Evolutionary conservation across 2,113 vertebrate species (phyloP).

Genomic region (Oxyura jamaicensis): DNA sequence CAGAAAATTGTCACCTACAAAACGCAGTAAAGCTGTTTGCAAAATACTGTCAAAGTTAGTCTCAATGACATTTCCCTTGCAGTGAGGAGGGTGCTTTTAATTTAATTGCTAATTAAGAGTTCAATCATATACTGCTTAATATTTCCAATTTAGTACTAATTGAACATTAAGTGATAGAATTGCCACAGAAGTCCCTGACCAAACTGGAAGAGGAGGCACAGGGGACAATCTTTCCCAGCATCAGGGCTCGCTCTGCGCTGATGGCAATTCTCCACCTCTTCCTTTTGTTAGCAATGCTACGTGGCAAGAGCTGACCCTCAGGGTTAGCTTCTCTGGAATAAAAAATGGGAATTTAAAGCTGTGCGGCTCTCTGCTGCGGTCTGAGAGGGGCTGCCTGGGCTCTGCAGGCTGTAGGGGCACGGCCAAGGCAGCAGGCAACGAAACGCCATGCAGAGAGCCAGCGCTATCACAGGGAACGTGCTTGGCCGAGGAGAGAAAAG

Average conservation of each 20-base stretch:
- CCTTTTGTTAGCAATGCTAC: not conserved
- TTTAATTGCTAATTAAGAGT: constrained; percentile 34
- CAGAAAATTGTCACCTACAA: not conserved
- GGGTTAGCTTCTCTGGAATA: not conserved
- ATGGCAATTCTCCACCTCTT: not conserved
- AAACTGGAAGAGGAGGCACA: not conserved
- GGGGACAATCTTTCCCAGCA: not conserved
- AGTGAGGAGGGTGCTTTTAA: constrained; percentile 4
- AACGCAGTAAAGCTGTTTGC: not conserved
- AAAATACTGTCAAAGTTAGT: not conserved
- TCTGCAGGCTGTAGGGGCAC: not conserved
- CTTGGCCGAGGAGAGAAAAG: not conserved
- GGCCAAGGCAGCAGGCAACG: not conserved
- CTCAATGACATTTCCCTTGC: not conserved
- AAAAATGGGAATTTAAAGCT: not conserved
- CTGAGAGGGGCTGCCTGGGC: not conserved
- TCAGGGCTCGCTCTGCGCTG: not conserved
- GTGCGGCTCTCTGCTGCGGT: not conserved
- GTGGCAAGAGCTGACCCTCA: not conserved
- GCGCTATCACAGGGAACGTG: not conserved
- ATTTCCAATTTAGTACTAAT: constrained; percentile 3
- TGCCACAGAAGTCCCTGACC: not conserved
- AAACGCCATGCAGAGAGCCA: rapidly evolving
- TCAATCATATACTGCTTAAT: constrained; percentile 1
- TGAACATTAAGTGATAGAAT: not conserved